Base-by-base conservation (phyloP, 2,797 vertebrate species). In the Picus viridis region DNA sequence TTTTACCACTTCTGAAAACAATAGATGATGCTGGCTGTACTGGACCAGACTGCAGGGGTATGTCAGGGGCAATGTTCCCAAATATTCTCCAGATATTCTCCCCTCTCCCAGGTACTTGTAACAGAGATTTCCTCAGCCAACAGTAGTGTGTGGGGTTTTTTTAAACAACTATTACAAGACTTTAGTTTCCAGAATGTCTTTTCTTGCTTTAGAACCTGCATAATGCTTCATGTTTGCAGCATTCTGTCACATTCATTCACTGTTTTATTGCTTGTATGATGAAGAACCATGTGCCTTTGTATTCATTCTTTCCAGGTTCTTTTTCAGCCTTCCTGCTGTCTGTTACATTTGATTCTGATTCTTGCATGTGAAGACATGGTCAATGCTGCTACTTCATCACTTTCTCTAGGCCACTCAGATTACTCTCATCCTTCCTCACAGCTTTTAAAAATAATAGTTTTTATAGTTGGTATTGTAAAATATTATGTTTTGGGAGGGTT, bases 401-500 rank as follows among this genome's bases (percentile, higher is more conserved):
- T 9, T 90, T 83, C 62, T 85, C 73, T 47, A 72, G 82, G 47
- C 79, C n/a, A 27, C 59, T 89, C 41, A 10, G 17, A 30, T 62
- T 29, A 58, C 30, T 74, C 0, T 24, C 30, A 65, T 89, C 47
- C n/a, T 73, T 76, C 78, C 63, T 61, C 58, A 39, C 10, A 12
- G 8, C 36, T 76, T 79, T 75, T 64, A 8, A 4, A 80, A 77
- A 32, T 41, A 53, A 23, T 68, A 30, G 51, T 56, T 74, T 32
- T 13, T 76, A 8, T 7, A 58, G 54, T 22, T 68, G 62, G 7
- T 43, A n/a, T 47, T 77, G 90, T 5, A 43, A 87, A 89, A 32
- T 43, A 34, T 7, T 10, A 8, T 7, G 11, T 16, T 29, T 29
- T 54, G 27, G 29, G 7, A 18, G 2, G 0, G 1, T 10, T 29